Base-by-base conservation (phyloP, 1,140 invertebrate species). In the Achroia grisella region DNA sequence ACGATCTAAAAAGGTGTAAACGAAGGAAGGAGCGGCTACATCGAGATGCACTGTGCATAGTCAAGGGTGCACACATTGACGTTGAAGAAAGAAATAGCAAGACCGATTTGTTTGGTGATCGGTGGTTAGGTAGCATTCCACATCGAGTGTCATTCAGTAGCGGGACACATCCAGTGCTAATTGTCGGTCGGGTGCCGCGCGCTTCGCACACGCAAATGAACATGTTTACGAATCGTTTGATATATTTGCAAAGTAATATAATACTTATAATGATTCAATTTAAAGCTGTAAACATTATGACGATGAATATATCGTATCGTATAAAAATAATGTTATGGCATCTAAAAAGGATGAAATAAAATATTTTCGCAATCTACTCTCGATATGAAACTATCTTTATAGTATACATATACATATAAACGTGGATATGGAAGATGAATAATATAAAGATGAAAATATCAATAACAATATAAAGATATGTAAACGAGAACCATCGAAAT, bases 1-100 rank as follows among this genome's bases (percentile, higher is more conserved):
- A 85, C 80, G 81, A 85, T 79, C 81, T 81, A 85, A 65, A 82
- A 85, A 85, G 78, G 76, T 85, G 75, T 71, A 69, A 71, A 80
- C 71, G 78, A 75, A 85, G 78, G 76, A 82, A 85, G 81, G 78
- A 85, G 81, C 76, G 74, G 47, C 76, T 82, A 84, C 60, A 52
- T 57, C 66, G 51, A 67, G 48, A 64, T 73, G 71, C 65, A 66
- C 42, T 69, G 68, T 78, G 77, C 71, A 61, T 57, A 60, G 68
- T 79, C 64, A 66, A 61, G 67, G 58, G 80, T 84, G 80, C 80
- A 84, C 67, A 84, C 80, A 80, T 64, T 57, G 47, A 75, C 6
- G 6, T 41, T 58, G 52, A 40, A 53, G 48, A 59, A 49, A 44
- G 50, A 46, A 48, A 37, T 54, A 65, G 58, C 56, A 48, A 52